These are phyloP conservation scores for Sebastes taczanowskii DNA, from an alignment of 2,797 vertebrate species.

Conservation along the genomic window DNA sequence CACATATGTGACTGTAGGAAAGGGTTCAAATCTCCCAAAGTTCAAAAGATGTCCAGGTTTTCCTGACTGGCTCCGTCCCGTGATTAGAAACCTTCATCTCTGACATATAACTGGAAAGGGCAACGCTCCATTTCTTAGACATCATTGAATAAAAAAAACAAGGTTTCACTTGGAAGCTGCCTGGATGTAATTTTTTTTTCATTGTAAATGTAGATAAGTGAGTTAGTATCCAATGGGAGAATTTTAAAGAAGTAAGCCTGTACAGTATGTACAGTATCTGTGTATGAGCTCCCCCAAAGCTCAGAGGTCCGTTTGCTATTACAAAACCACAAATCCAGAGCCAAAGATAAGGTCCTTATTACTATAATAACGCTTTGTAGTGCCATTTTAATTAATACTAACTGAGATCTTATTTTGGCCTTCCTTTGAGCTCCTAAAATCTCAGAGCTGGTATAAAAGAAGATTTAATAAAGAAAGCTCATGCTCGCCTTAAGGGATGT, in stretches of 20 bases:
- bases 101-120: background rate
- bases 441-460: conserved; percentile 30
- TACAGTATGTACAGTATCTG: conserved; percentile 4
- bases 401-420: conserved; percentile 42
- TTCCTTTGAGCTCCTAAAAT: conserved; percentile 41
- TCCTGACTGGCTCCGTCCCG: no score
- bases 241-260: background rate
- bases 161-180: no score
- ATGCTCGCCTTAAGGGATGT: conserved; percentile 13
- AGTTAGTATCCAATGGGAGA: background rate
- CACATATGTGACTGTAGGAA: no score
- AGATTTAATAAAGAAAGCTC: conserved; percentile 46
- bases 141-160: no score
- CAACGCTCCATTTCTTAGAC: background rate
- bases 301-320: conserved; percentile 26
- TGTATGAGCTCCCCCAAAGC: conserved; percentile 23
- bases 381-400: conserved; percentile 64
- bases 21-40: no score
- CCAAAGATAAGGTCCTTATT: conserved; percentile 44
- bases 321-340: conserved; percentile 30
- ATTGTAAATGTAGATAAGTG: background rate
- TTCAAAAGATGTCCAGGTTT: accelerated
- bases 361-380: conserved; percentile 43
- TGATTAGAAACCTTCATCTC: background rate
- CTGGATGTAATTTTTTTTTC: background rate